Evolutionary conservation across 2,888 invertebrate genomes (phyloP), one percentile per base, ranked within the genome.

Genomic region (Hymenopus coronatus): DNA sequence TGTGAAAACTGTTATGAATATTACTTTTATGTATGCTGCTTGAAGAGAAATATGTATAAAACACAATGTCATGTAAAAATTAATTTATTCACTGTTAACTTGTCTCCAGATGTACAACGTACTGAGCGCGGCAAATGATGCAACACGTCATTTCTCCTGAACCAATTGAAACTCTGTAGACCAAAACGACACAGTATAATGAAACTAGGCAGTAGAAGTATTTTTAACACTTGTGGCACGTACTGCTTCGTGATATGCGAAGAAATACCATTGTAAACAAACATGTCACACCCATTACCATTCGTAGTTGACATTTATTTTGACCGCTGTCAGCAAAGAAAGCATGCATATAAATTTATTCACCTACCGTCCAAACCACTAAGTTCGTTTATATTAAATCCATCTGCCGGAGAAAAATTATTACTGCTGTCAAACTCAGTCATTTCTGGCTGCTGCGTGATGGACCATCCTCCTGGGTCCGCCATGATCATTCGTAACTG

Each of bases 301-400:
- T 20, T n/a, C 4, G 30, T 7, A 83, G 30, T 85, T 20, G 7
- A 33, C 85, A 85, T 14, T 40, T 33, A 28, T 14, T 82, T 70
- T 70, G 20, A 70, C 54, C 54, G 6, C 54, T 70, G 6, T 6
- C 54, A 70, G 25, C 6, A 20, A 25, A 25, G 25, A 70, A 15
- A 20, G 14, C 88, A 70, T 83, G 91, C 70, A 85, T 88, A 89
- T 83, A n/a, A 87, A 89, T 83, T 85, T 84, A 82, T 85, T 88
- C 90, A 92, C 93, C 93, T 94, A 96, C 96, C 96, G 93, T 96
- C 96, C 91, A 96, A 94, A 92, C 96, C 96, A 91, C 95, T 94
- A 85, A 96, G 94, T 92, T 96, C 96, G 90, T 95, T 95, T 70
- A 96, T 94, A 93, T 95, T 96, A 92, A 96, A 96, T 88, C 95